Percentiles rank a stretch among this genome's conserved stretches.
Conservation (phyloP, 2,888 invertebrate species). For the Anarsia innoxiella region DNA sequence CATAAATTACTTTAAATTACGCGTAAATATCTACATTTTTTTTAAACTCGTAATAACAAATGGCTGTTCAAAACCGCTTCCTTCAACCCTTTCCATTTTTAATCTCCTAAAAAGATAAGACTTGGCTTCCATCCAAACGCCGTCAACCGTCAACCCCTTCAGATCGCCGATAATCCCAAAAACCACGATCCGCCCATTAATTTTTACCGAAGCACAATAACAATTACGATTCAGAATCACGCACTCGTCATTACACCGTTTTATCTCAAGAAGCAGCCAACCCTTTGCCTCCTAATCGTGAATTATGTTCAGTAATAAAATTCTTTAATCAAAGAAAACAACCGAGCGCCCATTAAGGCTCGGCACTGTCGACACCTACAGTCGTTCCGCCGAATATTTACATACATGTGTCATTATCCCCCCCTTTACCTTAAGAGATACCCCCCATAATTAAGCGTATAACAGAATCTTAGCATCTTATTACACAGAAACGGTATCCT, state of each 20-base stretch:
- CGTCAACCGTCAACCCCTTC: no score
- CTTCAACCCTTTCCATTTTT: no score
- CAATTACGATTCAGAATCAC: conserved; percentile 71
- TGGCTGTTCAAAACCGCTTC: no score
- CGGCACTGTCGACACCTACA: conserved; percentile 70
- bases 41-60: no score
- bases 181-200: no score
- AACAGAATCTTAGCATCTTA: conserved; percentile 75
- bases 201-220: no score
- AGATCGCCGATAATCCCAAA: no score
- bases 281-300: conserved; percentile 73
- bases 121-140: no score
- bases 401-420: conserved; percentile 73
- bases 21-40: no score
- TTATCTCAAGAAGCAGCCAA: conserved; percentile 63
- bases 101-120: no score
- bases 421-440: no score
- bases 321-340: conserved; percentile 76
- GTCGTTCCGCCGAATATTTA: conserved; percentile 71
- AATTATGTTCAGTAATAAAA: conserved; percentile 73
- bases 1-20: no score
- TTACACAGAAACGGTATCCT: conserved; percentile 74
- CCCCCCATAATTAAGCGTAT: conserved; percentile 72
- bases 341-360: conserved; percentile 67
- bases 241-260: conserved; percentile 67